Evolutionary conservation across 2,113 vertebrate genomes (phyloP).

Genomic region (Lonchura striata): DNA sequence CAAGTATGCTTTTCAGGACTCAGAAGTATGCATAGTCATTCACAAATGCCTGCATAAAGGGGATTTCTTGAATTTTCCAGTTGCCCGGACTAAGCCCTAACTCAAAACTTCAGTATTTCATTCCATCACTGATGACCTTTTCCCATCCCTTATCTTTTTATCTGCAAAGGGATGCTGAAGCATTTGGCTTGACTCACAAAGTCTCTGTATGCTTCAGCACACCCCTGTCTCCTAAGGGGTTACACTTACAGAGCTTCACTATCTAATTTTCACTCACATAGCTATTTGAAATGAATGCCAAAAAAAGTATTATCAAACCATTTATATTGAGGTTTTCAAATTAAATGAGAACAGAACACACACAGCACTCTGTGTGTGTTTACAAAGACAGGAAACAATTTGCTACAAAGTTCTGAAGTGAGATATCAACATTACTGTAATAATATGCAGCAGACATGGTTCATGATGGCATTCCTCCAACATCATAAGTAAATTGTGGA

Average conservation of each 20-base stretch:
- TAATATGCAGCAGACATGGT: conserved; percentile 5
- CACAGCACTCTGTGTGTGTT: neutral
- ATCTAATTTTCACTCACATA: neutral
- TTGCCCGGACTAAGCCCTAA: neutral
- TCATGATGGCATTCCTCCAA: neutral
- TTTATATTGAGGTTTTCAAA: neutral
- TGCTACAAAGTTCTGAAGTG: neutral
- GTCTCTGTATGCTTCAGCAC: neutral
- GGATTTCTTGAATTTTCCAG: neutral
- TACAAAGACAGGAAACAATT: neutral
- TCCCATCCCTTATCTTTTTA: neutral
- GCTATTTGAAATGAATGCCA: neutral
- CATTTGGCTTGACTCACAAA: neutral
- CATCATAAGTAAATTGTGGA: neutral
- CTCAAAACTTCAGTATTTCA: neutral
- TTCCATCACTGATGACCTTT: neutral
- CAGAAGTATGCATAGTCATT: neutral
- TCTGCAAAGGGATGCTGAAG: neutral
- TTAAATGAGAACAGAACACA: neutral
- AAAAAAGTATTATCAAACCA: neutral
- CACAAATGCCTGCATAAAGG: neutral
- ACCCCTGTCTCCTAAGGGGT: neutral
- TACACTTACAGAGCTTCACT: neutral
- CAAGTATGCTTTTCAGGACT: neutral
- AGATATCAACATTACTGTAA: conserved; percentile 5